These are phyloP conservation scores for Anolis apletophallus DNA, from an alignment of 2,797 vertebrate genomes.

Conservation along the genomic window DNA sequence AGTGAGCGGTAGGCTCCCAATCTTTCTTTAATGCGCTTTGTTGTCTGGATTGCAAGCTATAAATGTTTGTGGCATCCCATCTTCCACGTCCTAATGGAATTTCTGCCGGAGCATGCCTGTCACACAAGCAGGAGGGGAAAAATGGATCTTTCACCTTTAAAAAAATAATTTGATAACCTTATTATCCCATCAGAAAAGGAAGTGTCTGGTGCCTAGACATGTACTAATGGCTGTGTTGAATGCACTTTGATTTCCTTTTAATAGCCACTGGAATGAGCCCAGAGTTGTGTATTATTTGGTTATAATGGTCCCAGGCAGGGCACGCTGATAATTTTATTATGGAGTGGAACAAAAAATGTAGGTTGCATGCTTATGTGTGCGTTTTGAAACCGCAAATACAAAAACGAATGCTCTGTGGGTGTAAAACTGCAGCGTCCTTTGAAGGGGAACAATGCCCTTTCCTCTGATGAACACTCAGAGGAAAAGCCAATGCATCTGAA, in stretches of 20 bases:
- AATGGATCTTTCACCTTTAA: slow-evolving; percentile 59
- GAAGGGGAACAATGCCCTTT: slow-evolving; percentile 33
- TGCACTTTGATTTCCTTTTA: slow-evolving; percentile 56
- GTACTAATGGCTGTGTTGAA: slow-evolving; percentile 58
- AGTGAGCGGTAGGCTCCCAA: slow-evolving; percentile 40
- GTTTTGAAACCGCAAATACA: slow-evolving; percentile 42
- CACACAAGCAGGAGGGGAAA: slow-evolving; percentile 33
- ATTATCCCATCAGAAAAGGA: slow-evolving; percentile 55
- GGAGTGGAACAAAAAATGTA: slow-evolving; percentile 59
- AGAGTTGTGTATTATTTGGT: slow-evolving; percentile 60
- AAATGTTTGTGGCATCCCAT: slow-evolving; percentile 43
- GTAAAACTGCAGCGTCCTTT: slow-evolving; percentile 39
- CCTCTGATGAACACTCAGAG: neutral
- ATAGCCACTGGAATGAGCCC: slow-evolving; percentile 55
- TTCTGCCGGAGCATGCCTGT: slow-evolving; percentile 60
- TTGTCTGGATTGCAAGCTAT: slow-evolving; percentile 69
- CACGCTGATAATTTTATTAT: slow-evolving; percentile 62
- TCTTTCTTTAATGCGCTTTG: slow-evolving; percentile 54
- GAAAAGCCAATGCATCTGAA: slow-evolving; percentile 13
- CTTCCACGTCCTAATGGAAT: slow-evolving; percentile 63
- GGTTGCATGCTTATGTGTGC: slow-evolving; percentile 49
- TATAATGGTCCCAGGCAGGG: slow-evolving; percentile 52
- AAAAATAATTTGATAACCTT: slow-evolving; percentile 71
- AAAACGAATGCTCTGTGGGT: slow-evolving; percentile 28
- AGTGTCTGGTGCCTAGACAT: slow-evolving; percentile 51